phyloP scores from a whole-genome alignment of 2,797 vertebrate species.

The Salmo trutta region DNA sequence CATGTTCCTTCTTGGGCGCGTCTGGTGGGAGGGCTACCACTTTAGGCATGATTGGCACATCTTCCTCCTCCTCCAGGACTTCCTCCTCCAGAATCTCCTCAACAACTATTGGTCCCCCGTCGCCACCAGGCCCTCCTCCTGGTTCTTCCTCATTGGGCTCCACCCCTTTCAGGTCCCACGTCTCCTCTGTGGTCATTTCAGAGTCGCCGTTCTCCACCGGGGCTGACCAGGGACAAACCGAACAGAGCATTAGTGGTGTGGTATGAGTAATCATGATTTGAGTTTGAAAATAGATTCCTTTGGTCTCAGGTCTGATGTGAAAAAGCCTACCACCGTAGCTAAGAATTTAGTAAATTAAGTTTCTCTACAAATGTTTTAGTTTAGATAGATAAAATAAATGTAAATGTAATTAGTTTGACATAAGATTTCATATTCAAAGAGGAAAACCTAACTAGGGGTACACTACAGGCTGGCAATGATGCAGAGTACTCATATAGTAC shows the following conservation, averaged over 20 bases:
- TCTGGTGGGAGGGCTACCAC: slow-evolving; percentile 82
- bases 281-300: background rate
- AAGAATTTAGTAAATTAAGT: too few species aligned
- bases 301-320: too few species aligned
- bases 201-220: slow-evolving; percentile 91
- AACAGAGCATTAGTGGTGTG: background rate
- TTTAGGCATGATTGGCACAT: slow-evolving; percentile 83
- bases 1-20: slow-evolving; percentile 94
- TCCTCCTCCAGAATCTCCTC: slow-evolving; percentile 68
- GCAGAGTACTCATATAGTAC: background rate
- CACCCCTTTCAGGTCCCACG: slow-evolving; percentile 94
- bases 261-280: background rate
- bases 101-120: slow-evolving; percentile 70
- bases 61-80: slow-evolving; percentile 94
- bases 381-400: too few species aligned
- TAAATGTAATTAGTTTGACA: too few species aligned
- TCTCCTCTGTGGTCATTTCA: slow-evolving; percentile 89
- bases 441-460: background rate
- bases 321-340: too few species aligned
- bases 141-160: slow-evolving; percentile 87
- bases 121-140: slow-evolving; percentile 74
- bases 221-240: slow-evolving; percentile 49
- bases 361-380: too few species aligned
- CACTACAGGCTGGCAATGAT: background rate
- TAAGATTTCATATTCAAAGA: too few species aligned